Percentiles rank a stretch among this genome's conserved stretches.
These are phyloP conservation scores for Hippoglossus stenolepis DNA, from an alignment of 2,113 vertebrate genomes.

Conservation along the genomic window DNA sequence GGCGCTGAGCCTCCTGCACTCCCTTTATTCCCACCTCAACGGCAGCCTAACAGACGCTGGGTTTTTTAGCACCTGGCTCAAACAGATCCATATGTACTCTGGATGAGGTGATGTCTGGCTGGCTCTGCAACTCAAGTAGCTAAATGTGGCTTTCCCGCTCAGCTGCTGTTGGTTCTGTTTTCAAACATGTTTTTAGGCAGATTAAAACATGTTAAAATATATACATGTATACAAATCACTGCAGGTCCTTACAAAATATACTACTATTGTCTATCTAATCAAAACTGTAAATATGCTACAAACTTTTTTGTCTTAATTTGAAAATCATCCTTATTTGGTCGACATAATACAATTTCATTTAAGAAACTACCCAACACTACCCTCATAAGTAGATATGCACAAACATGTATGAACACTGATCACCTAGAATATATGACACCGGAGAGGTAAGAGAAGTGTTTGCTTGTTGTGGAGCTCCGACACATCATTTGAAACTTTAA, in stretches of 20 bases:
- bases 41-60: conserved; percentile 59
- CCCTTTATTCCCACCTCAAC: conserved; percentile 61
- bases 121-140: conserved; percentile 59
- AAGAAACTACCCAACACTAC: not conserved
- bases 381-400: not conserved
- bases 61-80: conserved; percentile 66
- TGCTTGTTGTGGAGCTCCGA: too few relatives aligned
- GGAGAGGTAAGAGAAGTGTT: too few relatives aligned
- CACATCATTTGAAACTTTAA: too few relatives aligned
- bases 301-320: too few relatives aligned
- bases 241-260: conserved; percentile 6
- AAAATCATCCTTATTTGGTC: not conserved
- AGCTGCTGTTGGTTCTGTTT: conserved; percentile 34
- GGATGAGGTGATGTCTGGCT: conserved; percentile 68
- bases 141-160: conserved; percentile 38
- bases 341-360: not conserved
- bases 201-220: conserved; percentile 47
- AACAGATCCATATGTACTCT: conserved; percentile 59
- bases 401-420: not conserved
- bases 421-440: not conserved
- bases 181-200: conserved; percentile 34
- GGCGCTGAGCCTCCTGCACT: conserved; percentile 46
- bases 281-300: conserved; percentile 1
- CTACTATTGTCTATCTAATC: not conserved
- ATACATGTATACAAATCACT: conserved; percentile 33